Evolutionary conservation across 2,113 vertebrate genomes (phyloP), one percentile per base, ranked within the genome.

Genomic region (Heterochromis multidens): DNA sequence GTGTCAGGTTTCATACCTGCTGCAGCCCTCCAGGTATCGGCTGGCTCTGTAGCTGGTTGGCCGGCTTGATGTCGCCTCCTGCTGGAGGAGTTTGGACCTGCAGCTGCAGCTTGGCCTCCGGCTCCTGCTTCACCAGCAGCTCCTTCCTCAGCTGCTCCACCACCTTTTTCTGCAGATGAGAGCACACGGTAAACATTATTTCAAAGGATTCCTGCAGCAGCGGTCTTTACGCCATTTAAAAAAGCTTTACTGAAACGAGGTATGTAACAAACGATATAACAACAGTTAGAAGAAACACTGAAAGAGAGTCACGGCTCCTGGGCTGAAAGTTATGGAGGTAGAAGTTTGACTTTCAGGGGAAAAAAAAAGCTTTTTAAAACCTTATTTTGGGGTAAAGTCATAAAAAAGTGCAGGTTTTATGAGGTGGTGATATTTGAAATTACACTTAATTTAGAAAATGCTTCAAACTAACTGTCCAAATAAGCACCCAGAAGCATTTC

Each of bases 141-240:
- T 97, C 96, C 82, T 97, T 97, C 83, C 96, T 95, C 92, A 97
- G 86, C 94, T 96, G 96, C 92, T 97, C 96, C 90, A 97, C 96
- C 86, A 96, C 96, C 87, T 96, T 96, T 94, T 97, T 97, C 96
- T 97, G 77, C 33, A 52, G 23, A 14, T 16, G 2, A 62, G 21
- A 79, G 7, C 35, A 57, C 52, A n/a, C 5, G 4, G 4, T 14
- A 25, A 1, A 25, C 35, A 33, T 23, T 25, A 21, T 8, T 31
- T 37, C 9, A 11, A 43, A 43, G 11, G 13, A 6, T 49, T 21
- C 40, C 40, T 2, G 0, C 43, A 49, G 65, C 65, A 29, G 23
- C 40, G 23, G 4, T 16, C 23, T 27, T 16, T 0, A 11, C 40
- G 27, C 23, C 65, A 2, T 46, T 70, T 25, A 70, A 70, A 70